Percentiles rank a stretch among this genome's conserved stretches.
These are phyloP conservation scores for Chymomyza costata DNA, from an alignment of 1,140 invertebrate genomes.

Conservation along the genomic window DNA sequence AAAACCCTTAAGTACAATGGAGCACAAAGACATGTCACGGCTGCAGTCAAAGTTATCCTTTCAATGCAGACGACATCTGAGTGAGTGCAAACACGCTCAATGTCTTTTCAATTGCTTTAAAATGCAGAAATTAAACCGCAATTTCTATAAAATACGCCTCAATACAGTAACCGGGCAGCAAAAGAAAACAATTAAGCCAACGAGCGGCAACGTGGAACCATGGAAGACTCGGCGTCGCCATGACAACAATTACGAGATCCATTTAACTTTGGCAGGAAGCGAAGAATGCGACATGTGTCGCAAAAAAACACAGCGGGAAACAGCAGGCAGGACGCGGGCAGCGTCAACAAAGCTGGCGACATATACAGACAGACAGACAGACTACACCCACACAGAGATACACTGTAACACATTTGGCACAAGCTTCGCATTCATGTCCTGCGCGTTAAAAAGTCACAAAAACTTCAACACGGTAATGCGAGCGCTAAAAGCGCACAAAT, in stretches of 20 bases:
- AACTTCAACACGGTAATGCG: slow-evolving; percentile 39
- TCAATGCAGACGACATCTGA: too few species aligned
- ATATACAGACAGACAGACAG: slow-evolving; percentile 25
- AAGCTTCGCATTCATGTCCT: slow-evolving; percentile 55
- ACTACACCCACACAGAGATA: slow-evolving; percentile 5
- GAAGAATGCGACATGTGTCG: slow-evolving; percentile 70
- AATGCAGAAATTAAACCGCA: slow-evolving; percentile 68
- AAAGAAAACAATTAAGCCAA: slow-evolving; percentile 52
- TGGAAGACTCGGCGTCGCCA: slow-evolving; percentile 17
- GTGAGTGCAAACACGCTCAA: slow-evolving; percentile 30
- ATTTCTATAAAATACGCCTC: slow-evolving; percentile 61
- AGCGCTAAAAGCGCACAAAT: slow-evolving; percentile 64
- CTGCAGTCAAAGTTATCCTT: neutral
- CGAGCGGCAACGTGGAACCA: neutral
- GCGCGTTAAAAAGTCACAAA: slow-evolving; percentile 57
- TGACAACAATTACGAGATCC: slow-evolving; percentile 70
- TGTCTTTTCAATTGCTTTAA: slow-evolving; percentile 65
- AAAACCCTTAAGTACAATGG: too few species aligned
- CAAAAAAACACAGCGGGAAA: slow-evolving; percentile 59
- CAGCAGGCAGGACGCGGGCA: slow-evolving; percentile 14
- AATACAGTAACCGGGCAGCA: slow-evolving; percentile 14
- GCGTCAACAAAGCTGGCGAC: slow-evolving; percentile 57
- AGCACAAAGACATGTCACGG: slow-evolving; percentile 36
- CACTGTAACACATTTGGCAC: slow-evolving; percentile 21
- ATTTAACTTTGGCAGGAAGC: slow-evolving; percentile 71